Evolutionary conservation across 1,140 invertebrate genomes (phyloP), one percentile per base, ranked within the genome.

Genomic region (Phymorhynchus buccinoides): DNA sequence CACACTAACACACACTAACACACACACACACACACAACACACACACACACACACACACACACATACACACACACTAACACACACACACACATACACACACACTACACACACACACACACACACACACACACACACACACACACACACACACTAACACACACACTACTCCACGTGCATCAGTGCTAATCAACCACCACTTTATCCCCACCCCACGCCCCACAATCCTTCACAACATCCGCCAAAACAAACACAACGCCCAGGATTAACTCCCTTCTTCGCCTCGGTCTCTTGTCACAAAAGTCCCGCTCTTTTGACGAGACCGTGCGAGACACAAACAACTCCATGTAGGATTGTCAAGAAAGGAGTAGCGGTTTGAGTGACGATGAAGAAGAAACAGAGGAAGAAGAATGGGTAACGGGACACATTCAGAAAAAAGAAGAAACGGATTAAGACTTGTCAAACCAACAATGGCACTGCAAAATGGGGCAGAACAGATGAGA

Each of bases 301-400:
- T n/a, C n/a, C n/a, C n/a, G n/a, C n/a, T n/a, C 75, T 7, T 2
- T 78, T 78, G 18, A 78, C 75, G 75, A 78, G 75, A 78, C 39
- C 75, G 75, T 78, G 75, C 75, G 75, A 78, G 75, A 78, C 12
- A 78, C 75, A 78, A 78, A 78, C 75, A 78, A 39, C 75, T 73
- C 39, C 75, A 39, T 44, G 3, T 7, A 42, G 3, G 75, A 78
- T 27, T 42, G 39, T 78, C 14, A 42, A n/a, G 14, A 14, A 3
- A 2, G 37, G 12, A 30, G 75, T 3, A 2, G 22, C 27, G 27
- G 22, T 42, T 41, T 78, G 75, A 27, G 14, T 27, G 39, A 35
- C 18, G 7, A 32, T 39, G 41, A 44, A 41, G 9, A 37, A n/a
- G 71, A 12, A 75, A 75, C 32, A 14, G 71, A n/a, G 3, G 39